Conservation (phyloP, 2,888 invertebrate species). For the Amphipyra berbera region DNA sequence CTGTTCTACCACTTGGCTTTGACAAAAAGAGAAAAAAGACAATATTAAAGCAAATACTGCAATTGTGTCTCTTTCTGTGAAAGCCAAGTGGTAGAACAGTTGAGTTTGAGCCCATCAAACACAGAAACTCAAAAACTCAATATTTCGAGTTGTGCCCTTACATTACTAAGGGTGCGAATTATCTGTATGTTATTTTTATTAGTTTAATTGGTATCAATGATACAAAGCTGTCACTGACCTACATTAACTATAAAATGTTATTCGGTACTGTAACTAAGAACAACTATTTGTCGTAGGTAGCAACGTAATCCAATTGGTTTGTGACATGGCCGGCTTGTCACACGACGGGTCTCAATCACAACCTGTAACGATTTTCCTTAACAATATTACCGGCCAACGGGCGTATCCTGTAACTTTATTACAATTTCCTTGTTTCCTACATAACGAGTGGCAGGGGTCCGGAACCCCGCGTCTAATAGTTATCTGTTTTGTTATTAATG, state of each 20-base stretch:
- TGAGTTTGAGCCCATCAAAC: too few relatives aligned
- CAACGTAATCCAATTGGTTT: slow-evolving; percentile 61
- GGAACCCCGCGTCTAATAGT: slow-evolving; percentile 76
- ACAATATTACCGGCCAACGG: slow-evolving; percentile 76
- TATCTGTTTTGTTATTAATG: slow-evolving; percentile 87
- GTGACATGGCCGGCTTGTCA: slow-evolving; percentile 57
- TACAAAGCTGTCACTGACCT: slow-evolving; percentile 7
- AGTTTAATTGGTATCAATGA: neutral
- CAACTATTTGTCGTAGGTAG: slow-evolving; percentile 43
- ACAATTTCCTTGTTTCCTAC: slow-evolving; percentile 80
- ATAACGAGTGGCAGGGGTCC: slow-evolving; percentile 76
- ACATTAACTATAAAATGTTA: slow-evolving; percentile 26
- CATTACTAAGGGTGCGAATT: too few relatives aligned
- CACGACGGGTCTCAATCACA: slow-evolving; percentile 66
- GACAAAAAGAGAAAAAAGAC: too few relatives aligned
- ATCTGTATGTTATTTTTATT: too few relatives aligned
- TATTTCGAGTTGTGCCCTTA: too few relatives aligned
- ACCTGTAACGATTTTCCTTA: slow-evolving; percentile 75
- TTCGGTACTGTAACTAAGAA: slow-evolving; percentile 4
- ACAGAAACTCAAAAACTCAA: too few relatives aligned
- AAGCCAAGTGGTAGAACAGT: too few relatives aligned
- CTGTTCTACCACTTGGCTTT: too few relatives aligned
- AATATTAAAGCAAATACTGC: too few relatives aligned
- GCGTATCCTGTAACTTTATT: slow-evolving; percentile 78
- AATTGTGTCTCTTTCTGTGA: too few relatives aligned